Evolutionary conservation across 2,113 vertebrate genomes (phyloP).

Genomic region (Elanus axillaris): DNA sequence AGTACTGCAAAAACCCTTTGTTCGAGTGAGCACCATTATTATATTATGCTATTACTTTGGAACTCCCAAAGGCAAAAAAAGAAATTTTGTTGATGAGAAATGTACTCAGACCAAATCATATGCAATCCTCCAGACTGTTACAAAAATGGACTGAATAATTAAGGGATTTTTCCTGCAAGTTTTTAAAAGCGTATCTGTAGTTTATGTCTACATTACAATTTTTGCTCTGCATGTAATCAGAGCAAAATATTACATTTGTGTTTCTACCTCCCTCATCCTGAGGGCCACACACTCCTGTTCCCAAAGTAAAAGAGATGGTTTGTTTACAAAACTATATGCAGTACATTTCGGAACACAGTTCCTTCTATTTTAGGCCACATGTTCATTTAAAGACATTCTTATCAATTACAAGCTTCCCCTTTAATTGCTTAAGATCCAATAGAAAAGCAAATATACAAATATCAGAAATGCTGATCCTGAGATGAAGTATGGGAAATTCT

Average conservation of each 20-base stretch:
- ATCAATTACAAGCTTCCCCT: conserved; percentile 22
- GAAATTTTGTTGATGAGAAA: conserved; percentile 19
- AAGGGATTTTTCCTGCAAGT: neutral
- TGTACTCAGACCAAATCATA: conserved; percentile 5
- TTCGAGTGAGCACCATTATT: conserved; percentile 25
- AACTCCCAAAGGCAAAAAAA: neutral
- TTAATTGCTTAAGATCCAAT: conserved; percentile 61
- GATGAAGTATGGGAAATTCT: conserved; percentile 61
- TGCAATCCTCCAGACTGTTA: neutral
- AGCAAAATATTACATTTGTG: neutral
- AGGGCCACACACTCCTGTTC: no score
- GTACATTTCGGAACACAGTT: conserved; percentile 26
- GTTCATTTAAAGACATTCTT: conserved; percentile 31
- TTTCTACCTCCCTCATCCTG: neutral
- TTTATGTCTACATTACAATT: neutral
- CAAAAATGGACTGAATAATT: neutral
- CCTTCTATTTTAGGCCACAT: neutral
- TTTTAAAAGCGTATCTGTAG: neutral
- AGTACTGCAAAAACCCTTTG: conserved; percentile 2
- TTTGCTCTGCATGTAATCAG: neutral
- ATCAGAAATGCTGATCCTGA: conserved; percentile 76
- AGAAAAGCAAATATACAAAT: conserved; percentile 65
- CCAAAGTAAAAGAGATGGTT: neutral
- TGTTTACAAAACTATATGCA: conserved; percentile 20
- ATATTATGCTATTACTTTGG: conserved; percentile 12